Percentiles rank a stretch among this genome's conserved stretches.
Evolutionary conservation across 2,113 vertebrate species (phyloP).

Genomic region (Chaetodon trifascialis): DNA sequence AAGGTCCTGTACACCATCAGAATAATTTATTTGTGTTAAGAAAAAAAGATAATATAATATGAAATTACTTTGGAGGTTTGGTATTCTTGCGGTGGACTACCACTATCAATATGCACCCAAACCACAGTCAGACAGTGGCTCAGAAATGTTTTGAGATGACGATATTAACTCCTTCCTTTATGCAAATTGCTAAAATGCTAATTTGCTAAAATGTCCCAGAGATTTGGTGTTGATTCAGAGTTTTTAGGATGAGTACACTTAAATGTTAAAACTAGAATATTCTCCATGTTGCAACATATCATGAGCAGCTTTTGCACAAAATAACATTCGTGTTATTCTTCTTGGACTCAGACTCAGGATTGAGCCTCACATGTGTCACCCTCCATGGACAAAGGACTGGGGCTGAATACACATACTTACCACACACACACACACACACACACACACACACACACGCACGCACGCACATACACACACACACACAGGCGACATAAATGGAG

Average conservation of each 20-base stretch:
- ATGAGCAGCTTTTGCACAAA: neutral
- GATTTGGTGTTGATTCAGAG: neutral
- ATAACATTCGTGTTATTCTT: neutral
- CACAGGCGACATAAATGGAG: slow-evolving; percentile 79
- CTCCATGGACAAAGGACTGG: slow-evolving; percentile 55
- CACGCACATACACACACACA: slow-evolving; percentile 45
- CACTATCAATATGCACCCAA: neutral
- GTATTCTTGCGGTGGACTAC: neutral
- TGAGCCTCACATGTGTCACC: slow-evolving; percentile 30
- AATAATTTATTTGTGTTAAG: neutral
- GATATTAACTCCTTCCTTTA: neutral
- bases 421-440: slow-evolving; percentile 48
- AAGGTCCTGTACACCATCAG: neutral
- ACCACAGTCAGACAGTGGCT: neutral
- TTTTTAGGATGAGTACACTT: neutral
- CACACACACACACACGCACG: slow-evolving; percentile 39
- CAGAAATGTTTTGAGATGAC: neutral
- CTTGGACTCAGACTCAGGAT: neutral
- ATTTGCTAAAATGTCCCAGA: neutral
- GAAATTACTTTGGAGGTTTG: neutral
- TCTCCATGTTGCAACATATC: neutral
- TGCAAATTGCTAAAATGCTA: neutral
- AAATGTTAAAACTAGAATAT: neutral
- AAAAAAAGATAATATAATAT: neutral
- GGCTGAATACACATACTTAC: slow-evolving; percentile 51